These are phyloP conservation scores for Micronycteris hirsuta DNA, from an alignment of 2,113 vertebrate species.

Conservation along the genomic window DNA sequence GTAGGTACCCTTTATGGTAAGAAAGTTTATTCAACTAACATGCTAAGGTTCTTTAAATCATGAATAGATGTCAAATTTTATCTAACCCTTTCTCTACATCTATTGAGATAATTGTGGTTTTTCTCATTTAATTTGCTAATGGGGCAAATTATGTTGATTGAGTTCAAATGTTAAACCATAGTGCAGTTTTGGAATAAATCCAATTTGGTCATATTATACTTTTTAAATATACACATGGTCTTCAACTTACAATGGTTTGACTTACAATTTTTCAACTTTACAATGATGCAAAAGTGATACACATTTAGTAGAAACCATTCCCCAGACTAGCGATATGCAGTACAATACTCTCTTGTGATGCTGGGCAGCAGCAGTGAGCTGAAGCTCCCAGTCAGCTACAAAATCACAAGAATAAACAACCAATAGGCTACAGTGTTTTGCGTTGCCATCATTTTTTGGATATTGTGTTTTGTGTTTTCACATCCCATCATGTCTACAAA, in stretches of 20 bases:
- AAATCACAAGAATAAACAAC: not conserved
- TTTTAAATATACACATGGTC: not conserved
- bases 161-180: slow-evolving; percentile 36
- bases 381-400: not conserved
- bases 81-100: not conserved
- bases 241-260: not conserved
- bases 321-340: not conserved
- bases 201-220: not conserved
- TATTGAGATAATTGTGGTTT: not conserved
- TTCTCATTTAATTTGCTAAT: slow-evolving; percentile 32
- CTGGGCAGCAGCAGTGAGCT: not conserved
- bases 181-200: not conserved
- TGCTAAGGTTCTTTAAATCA: slow-evolving; percentile 29
- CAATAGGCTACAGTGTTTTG: not conserved
- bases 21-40: slow-evolving; percentile 11
- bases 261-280: not conserved
- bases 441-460: not conserved
- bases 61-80: not conserved
- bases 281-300: not conserved
- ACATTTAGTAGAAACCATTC: not conserved
- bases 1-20: not conserved
- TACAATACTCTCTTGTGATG: not conserved
- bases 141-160: not conserved
- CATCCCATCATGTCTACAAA: not conserved
- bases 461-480: not conserved